Evolutionary conservation across 2,888 invertebrate genomes (phyloP).

Genomic region (Cotesia congregata): DNA sequence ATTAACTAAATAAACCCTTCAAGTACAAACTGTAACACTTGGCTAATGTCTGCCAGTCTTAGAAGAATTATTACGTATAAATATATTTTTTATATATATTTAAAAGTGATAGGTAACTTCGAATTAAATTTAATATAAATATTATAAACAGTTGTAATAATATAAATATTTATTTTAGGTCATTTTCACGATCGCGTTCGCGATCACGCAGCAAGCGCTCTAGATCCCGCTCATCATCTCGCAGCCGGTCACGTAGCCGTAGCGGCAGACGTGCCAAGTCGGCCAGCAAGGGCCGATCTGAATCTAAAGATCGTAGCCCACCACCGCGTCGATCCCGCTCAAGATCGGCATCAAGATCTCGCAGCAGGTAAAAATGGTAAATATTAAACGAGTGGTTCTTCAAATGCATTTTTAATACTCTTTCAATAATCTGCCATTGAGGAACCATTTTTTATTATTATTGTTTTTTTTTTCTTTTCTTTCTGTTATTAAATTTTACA

Average conservation of each 20-base stretch:
- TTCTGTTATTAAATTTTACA: background rate
- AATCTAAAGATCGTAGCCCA: constrained; percentile 63
- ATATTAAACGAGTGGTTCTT: constrained; percentile 37
- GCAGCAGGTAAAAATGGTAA: constrained; percentile 59
- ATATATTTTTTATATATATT: constrained; percentile 8
- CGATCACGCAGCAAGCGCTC: constrained; percentile 71
- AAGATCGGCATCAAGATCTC: constrained; percentile 63
- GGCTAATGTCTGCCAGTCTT: constrained; percentile 36
- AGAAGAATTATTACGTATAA: background rate
- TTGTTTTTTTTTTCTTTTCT: constrained; percentile 18
- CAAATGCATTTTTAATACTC: background rate
- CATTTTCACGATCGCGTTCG: constrained; percentile 68
- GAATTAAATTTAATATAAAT: constrained; percentile 5
- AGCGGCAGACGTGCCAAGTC: constrained; percentile 56
- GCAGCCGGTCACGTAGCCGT: constrained; percentile 75
- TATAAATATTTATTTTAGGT: constrained; percentile 53
- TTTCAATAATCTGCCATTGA: background rate
- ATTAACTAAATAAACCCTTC: constrained; percentile 26
- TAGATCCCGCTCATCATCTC: constrained; percentile 76
- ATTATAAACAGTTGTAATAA: constrained; percentile 28
- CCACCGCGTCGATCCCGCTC: constrained; percentile 63
- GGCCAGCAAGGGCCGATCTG: constrained; percentile 62
- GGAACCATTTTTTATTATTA: background rate
- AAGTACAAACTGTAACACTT: constrained; percentile 9
- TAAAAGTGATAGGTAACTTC: constrained; percentile 2